These are phyloP conservation scores for Gymnogyps californianus DNA, from an alignment of 2,113 vertebrate species.

Conservation along the genomic window DNA sequence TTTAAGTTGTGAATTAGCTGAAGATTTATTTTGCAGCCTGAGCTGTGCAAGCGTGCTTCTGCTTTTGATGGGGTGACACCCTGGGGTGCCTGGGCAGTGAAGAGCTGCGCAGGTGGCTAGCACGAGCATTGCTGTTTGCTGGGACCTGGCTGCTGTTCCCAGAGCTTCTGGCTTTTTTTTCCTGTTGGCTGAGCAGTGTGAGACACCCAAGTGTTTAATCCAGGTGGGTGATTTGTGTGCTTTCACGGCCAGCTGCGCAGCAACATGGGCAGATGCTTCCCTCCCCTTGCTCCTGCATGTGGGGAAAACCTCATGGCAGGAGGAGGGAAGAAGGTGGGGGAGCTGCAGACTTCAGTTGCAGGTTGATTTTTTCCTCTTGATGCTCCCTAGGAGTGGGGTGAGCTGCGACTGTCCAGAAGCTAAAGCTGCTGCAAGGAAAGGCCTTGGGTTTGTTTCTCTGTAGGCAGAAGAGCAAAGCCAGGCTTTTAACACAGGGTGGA, in stretches of 20 bases:
- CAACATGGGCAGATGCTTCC: neutral
- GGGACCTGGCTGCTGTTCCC: neutral
- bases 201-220: neutral
- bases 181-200: neutral
- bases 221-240: neutral
- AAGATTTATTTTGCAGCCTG: neutral
- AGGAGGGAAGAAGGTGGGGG: neutral
- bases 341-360: neutral
- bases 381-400: neutral
- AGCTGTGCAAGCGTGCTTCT: neutral
- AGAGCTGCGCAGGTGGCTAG: neutral
- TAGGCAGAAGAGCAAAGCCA: neutral
- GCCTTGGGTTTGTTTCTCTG: neutral
- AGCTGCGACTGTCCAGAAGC: neutral
- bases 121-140: accelerated
- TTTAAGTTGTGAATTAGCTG: neutral
- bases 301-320: neutral
- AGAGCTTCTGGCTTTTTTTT: neutral
- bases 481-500: neutral
- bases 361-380: neutral
- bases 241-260: neutral
- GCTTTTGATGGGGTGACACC: neutral
- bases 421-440: neutral
- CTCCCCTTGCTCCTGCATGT: accelerated
- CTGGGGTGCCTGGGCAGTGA: neutral